Percentiles rank a stretch among this genome's conserved stretches.
These are phyloP conservation scores for Pterobdella sp. DNA, from an alignment of 2,888 invertebrate genomes.

Conservation along the genomic window DNA sequence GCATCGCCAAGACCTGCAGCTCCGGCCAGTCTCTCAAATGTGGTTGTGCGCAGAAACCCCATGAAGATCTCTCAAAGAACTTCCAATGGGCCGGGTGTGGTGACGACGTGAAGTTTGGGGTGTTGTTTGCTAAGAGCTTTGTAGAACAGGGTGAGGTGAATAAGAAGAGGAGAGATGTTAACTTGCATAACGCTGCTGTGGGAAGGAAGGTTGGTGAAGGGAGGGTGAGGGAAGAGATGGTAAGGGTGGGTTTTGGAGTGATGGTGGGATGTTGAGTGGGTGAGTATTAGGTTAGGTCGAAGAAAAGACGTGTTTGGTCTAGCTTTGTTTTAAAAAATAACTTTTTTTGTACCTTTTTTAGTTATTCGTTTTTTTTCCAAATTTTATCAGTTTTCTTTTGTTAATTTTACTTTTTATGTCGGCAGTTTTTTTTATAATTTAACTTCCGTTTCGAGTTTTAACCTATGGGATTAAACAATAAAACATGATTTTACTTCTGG, in stretches of 20 bases:
- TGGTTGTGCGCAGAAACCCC: constrained; percentile 15
- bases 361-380: too few species aligned
- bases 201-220: constrained; percentile 74
- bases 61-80: neutral
- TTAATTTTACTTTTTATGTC: too few species aligned
- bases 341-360: too few species aligned
- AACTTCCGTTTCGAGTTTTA: too few species aligned
- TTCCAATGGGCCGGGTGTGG: constrained; percentile 61
- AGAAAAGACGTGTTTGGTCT: neutral
- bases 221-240: constrained; percentile 35
- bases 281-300: neutral
- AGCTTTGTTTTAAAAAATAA: too few species aligned
- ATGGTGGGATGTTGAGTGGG: neutral
- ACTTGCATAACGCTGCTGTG: constrained; percentile 88
- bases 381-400: too few species aligned
- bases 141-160: constrained; percentile 38
- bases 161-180: constrained; percentile 71
- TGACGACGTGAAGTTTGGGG: constrained; percentile 58
- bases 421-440: too few species aligned
- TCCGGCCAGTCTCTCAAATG: constrained; percentile 29
- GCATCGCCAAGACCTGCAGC: constrained; percentile 30
- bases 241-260: neutral
- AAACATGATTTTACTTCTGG: too few species aligned
- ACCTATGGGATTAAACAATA: too few species aligned
- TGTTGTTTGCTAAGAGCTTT: constrained; percentile 49